phyloP scores from a whole-genome alignment of 1,140 invertebrate genomes.

The Hylaeus volcanicus region DNA sequence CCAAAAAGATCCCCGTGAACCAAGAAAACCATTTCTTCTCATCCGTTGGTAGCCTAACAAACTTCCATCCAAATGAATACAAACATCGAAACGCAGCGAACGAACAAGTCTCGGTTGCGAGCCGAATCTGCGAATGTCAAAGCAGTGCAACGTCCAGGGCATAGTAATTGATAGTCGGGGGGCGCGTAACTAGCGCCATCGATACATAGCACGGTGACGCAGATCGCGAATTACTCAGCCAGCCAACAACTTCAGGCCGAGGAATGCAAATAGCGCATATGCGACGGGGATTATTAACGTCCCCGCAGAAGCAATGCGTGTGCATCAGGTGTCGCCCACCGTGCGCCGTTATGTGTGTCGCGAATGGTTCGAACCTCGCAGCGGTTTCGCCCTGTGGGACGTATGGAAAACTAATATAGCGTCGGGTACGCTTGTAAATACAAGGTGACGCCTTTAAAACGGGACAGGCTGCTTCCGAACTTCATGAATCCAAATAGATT shows the following conservation, averaged over 20 bases:
- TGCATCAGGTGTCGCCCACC: slow-evolving; percentile 27
- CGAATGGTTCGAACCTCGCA: neutral
- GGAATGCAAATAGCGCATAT: slow-evolving; percentile 32
- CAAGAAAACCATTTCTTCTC: no score
- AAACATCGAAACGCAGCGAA: no score
- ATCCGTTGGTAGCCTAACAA: no score
- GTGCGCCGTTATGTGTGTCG: neutral
- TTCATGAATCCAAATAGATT: no score
- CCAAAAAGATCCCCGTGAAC: no score
- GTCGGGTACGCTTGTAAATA: neutral
- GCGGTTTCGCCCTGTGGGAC: neutral
- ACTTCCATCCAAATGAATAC: no score
- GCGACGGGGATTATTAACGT: slow-evolving; percentile 39
- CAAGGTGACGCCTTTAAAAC: neutral
- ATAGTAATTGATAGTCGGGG: slow-evolving; percentile 16
- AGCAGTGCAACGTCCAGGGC: neutral
- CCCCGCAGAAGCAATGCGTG: neutral
- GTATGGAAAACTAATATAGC: neutral
- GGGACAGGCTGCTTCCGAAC: no score
- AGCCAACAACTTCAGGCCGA: slow-evolving; percentile 37
- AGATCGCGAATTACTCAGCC: slow-evolving; percentile 39
- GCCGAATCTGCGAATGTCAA: neutral
- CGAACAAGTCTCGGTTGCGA: neutral
- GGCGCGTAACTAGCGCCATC: slow-evolving; percentile 14
- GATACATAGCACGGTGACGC: slow-evolving; percentile 13